Percentiles rank a stretch among this genome's conserved stretches.
These are phyloP conservation scores for Leguminivora glycinivorella DNA, from an alignment of 1,140 invertebrate genomes.

Conservation along the genomic window DNA sequence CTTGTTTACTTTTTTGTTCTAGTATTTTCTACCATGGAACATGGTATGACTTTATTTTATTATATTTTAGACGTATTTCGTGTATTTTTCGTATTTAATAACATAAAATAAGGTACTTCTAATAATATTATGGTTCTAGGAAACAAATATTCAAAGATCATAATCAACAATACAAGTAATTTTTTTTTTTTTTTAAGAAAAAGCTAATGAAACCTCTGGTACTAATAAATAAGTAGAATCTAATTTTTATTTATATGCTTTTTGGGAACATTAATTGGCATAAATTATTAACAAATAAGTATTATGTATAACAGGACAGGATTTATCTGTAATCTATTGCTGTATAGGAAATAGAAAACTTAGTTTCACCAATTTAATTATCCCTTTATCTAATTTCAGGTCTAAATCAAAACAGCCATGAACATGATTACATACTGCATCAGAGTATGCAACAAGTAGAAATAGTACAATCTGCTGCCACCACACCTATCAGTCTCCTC, in stretches of 20 bases:
- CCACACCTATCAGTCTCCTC: conserved; percentile 81
- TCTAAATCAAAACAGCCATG: conserved; percentile 47
- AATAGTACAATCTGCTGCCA: conserved; percentile 55
- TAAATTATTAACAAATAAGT: no score
- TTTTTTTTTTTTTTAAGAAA: no score
- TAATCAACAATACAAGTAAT: no score
- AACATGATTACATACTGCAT: conserved; percentile 58
- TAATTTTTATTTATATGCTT: no score
- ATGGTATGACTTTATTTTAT: background rate
- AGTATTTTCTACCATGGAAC: background rate
- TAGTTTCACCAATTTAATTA: background rate
- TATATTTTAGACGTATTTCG: background rate
- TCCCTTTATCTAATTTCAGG: conserved; percentile 51
- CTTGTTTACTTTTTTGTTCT: background rate
- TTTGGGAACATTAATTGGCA: no score
- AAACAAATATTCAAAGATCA: no score
- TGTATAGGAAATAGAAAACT: no score
- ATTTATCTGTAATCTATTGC: no score
- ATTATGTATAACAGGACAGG: no score
- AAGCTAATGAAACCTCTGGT: no score
- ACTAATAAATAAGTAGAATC: no score
- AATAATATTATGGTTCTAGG: no score
- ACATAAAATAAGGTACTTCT: background rate
- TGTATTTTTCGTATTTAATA: background rate
- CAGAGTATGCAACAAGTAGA: conserved; percentile 65